Base-by-base conservation (phyloP, 2,888 invertebrate genomes). In the Acanthococcus lagerstroemiae region DNA sequence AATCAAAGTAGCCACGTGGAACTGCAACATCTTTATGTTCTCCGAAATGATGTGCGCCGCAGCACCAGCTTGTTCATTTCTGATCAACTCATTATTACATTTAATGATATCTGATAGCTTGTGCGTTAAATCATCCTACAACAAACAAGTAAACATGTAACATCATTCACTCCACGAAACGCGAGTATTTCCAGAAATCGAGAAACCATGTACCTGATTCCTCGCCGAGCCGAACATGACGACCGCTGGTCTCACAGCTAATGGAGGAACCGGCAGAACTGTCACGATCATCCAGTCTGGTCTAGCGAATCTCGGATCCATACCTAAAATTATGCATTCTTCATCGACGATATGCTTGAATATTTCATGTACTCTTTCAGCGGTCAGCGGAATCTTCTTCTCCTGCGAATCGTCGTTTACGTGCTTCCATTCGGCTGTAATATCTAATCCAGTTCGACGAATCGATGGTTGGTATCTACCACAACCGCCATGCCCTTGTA, bases 271-370 rank as follows among this genome's bases (percentile, higher is more conserved):
- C 0, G 99, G 99, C 68, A 99, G 77, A 12, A 95, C 95, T 2
- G 97, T 96, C 5, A 95, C 84, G 70, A 99, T 88, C 97, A 99
- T 97, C 97, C 99, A 99, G 80, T 99, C 99, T 5, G 99, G 99
- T 57, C 99, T 83, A 0, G 97, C 93, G 77, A 87, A 94, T 76
- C 93, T 93, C 0, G 96, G 95, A 77, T 99, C 96, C 95, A 99
- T 95, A 50, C 85, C 85, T 71, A 96, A 79, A 70, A 95, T 89
- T 69, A 89, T 86, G 70, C 95, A 94, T 76, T 99, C 99, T 75
- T 99, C 99, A 77, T 99, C 97, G 76, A 77, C 74, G 25, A 73
- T 74, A 60, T 74, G 74, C 66, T 73, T 73, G 27, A 74, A 83
- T 70, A 99, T 95, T 79, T 99, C 99, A 83, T 92, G 90, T 1